A percentile compares a stretch with the other conserved stretches of the same genome.
phyloP scores from a whole-genome alignment of 2,888 invertebrate genomes.

The Dilophus febrilis region DNA sequence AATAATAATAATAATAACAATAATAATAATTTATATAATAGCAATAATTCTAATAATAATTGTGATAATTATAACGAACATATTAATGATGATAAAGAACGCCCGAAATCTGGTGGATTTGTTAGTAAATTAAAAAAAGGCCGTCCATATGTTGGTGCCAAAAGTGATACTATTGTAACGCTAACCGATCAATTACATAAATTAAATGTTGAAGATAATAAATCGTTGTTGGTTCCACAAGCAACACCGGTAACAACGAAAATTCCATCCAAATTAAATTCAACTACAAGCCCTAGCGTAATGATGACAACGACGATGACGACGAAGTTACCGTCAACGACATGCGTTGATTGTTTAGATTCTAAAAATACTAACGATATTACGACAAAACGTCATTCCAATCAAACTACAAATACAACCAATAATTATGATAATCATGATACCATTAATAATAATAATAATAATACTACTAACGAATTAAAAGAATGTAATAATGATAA shows the following conservation, averaged over 20 bases:
- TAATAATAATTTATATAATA: slow-evolving; percentile 15
- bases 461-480: too few relatives aligned
- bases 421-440: slow-evolving; percentile 4
- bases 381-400: slow-evolving; percentile 5
- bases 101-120: slow-evolving; percentile 16
- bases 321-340: not conserved
- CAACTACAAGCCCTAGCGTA: slow-evolving; percentile 12
- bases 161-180: slow-evolving; percentile 29
- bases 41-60: slow-evolving; percentile 16
- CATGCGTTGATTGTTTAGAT: too few relatives aligned
- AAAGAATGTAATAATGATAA: slow-evolving; percentile 13
- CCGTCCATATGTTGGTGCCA: slow-evolving; percentile 28
- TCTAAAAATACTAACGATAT: too few relatives aligned
- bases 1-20: slow-evolving; percentile 13
- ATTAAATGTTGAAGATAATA: slow-evolving; percentile 7
- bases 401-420: not conserved
- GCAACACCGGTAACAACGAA: slow-evolving; percentile 5
- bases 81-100: slow-evolving; percentile 18
- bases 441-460: slow-evolving; percentile 5
- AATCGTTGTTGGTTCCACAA: too few relatives aligned
- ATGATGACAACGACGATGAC: slow-evolving; percentile 10
- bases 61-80: slow-evolving; percentile 14
- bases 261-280: slow-evolving; percentile 7
- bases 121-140: slow-evolving; percentile 27
- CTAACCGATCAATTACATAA: slow-evolving; percentile 9